Evolutionary conservation across 2,797 vertebrate genomes (phyloP).

Genomic region (Periparus ater): DNA sequence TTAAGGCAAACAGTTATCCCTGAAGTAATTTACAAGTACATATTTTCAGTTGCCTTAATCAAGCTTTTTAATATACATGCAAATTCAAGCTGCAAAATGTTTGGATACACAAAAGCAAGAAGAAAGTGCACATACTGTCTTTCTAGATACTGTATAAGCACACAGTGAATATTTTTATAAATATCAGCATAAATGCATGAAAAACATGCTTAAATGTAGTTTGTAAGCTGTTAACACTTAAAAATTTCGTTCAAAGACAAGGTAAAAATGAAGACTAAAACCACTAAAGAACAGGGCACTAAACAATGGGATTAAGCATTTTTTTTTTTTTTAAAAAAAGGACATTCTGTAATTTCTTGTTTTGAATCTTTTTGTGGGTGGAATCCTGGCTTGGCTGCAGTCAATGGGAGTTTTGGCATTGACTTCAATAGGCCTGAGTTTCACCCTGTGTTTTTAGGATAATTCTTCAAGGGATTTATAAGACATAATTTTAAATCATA

Average conservation of each 20-base stretch:
- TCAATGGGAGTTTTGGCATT: constrained; percentile 65
- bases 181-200: background rate
- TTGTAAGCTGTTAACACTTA: background rate
- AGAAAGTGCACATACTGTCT: background rate
- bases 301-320: constrained; percentile 20
- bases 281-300: background rate
- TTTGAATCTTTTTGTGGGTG: constrained; percentile 65
- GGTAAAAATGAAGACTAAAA: background rate
- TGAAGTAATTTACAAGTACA: constrained; percentile 37
- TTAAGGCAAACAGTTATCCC: constrained; percentile 22
- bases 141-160: background rate
- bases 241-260: background rate
- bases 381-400: constrained; percentile 58
- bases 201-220: background rate
- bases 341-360: constrained; percentile 58
- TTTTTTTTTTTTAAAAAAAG: too few species aligned
- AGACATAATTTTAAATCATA: constrained; percentile 66
- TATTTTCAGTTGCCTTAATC: constrained; percentile 34
- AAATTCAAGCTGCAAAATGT: constrained; percentile 41
- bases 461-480: constrained; percentile 66
- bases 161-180: background rate
- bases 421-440: constrained; percentile 61
- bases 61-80: constrained; percentile 61
- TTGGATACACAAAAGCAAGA: constrained; percentile 2
- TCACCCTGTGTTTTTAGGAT: constrained; percentile 68